Base-by-base conservation (phyloP, 2,888 invertebrate species). In the Portevinia maculata region DNA sequence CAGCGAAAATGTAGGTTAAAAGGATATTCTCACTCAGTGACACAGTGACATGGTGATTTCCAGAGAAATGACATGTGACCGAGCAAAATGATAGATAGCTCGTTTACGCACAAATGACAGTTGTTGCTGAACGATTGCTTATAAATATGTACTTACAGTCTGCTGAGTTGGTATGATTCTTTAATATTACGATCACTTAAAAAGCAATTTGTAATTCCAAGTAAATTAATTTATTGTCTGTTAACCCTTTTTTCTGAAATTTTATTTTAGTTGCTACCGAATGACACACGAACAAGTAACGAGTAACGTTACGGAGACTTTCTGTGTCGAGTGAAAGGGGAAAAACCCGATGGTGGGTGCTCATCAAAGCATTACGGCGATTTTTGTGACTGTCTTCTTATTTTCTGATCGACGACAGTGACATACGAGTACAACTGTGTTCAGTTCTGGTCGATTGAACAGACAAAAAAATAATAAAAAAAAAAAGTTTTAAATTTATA, bases 221-320 rank as follows among this genome's bases (percentile, higher is more conserved):
- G 76, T 83, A 57, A 83, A 83, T 83, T 83, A 83, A 83, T 83
- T 83, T 76, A 83, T 83, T 76, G 83, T 67, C 67, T 73, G 83
- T 76, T 73, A 78, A 78, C 83, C 83, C 83, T 73, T 83, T 76
- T 76, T 55, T 52, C 28, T 21, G 3, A 64, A 55, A 19, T n/a
- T 32, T 6, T 57, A 19, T 30, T 24, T 46, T 6, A 32, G 9
- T 41, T 41, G 71, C 65, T 71, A 52, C 67, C 15, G 46, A 24
- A 55, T 34, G 17, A 32, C 37, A 30, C 2, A 44, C 3, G 8
- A 15, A 21, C 15, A 28, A 21, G 46, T 41, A n/a, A n/a, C n/a
- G n/a, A n/a, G n/a, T n/a, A n/a, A n/a, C n/a, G 17, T 24, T 19
- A 48, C 19, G 21, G 28, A 65, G n/a, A n/a, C n/a, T n/a, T n/a